phyloP scores from a whole-genome alignment of 2,888 invertebrate species.

The Plagodis dolabraria region DNA sequence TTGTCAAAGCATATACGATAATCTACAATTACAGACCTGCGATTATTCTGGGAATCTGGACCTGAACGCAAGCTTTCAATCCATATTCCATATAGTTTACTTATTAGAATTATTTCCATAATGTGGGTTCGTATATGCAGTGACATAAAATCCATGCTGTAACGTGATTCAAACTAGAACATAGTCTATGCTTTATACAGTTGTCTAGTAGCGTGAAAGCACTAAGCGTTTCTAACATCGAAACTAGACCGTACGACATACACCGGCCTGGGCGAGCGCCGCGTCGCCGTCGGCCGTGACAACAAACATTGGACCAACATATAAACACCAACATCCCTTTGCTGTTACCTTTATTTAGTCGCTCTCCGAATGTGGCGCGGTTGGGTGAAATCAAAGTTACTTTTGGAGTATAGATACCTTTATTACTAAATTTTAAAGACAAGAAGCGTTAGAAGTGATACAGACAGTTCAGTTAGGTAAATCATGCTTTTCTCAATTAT shows the following conservation, averaged over 20 bases:
- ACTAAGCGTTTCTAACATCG: constrained; percentile 75
- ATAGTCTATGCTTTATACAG: constrained; percentile 5
- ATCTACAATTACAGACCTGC: too few species aligned
- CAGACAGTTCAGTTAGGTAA: constrained; percentile 55
- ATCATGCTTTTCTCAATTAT: constrained; percentile 59
- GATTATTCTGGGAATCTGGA: too few species aligned
- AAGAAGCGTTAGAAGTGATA: constrained; percentile 67
- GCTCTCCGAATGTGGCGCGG: constrained; percentile 74
- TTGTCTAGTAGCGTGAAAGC: constrained; percentile 58
- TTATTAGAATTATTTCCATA: too few species aligned
- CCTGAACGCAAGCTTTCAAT: too few species aligned
- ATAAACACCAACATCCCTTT: constrained; percentile 56
- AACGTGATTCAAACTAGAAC: neutral
- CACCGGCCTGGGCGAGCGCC: constrained; percentile 39
- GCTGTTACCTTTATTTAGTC: constrained; percentile 73
- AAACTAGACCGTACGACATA: constrained; percentile 73
- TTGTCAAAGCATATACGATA: constrained; percentile 34
- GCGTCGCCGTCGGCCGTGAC: constrained; percentile 47
- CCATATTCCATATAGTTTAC: too few species aligned
- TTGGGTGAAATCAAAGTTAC: constrained; percentile 82
- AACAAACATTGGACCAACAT: constrained; percentile 66
- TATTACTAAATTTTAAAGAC: constrained; percentile 80
- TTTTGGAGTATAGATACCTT: constrained; percentile 82
- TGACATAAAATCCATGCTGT: constrained; percentile 30
- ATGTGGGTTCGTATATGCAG: constrained; percentile 24